Evolutionary conservation across 2,797 vertebrate species (phyloP).

Genomic region (Syndactyla subalaris): DNA sequence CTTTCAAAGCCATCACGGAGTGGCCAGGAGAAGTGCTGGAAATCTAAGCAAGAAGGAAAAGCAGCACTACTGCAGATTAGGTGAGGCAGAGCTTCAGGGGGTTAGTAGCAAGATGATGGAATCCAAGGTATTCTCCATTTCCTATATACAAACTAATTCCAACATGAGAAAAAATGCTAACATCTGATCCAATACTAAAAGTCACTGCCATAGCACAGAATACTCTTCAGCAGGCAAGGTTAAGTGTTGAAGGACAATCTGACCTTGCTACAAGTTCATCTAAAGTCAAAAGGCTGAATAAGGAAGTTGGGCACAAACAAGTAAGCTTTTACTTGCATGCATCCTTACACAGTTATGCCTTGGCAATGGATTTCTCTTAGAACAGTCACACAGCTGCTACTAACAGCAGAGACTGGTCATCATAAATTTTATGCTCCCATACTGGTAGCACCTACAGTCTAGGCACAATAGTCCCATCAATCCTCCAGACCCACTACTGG

Average conservation of each 20-base stretch:
- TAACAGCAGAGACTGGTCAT: not conserved
- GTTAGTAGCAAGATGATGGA: not conserved
- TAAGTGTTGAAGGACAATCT: not conserved
- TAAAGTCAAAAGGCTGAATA: not conserved
- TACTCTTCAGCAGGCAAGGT: not conserved
- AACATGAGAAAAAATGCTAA: not conserved
- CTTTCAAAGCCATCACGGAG: not conserved
- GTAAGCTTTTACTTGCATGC: not conserved
- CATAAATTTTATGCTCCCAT: not conserved
- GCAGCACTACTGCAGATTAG: not conserved
- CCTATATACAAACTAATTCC: not conserved
- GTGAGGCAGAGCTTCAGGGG: not conserved
- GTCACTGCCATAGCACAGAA: not conserved
- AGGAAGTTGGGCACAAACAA: not conserved
- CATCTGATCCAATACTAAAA: not conserved
- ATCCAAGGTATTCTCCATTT: not conserved
- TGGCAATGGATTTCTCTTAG: not conserved
- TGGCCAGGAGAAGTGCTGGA: fast-evolving
- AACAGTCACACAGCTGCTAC: not conserved
- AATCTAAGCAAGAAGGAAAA: not conserved
- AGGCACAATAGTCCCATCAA: not conserved
- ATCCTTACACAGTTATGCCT: not conserved
- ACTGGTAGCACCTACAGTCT: not conserved
- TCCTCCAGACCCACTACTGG: not conserved
- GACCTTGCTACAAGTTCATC: not conserved